Evolutionary conservation across 2,888 invertebrate species (phyloP), one percentile per base, ranked within the genome.

Genomic region (Aelia acuminata): DNA sequence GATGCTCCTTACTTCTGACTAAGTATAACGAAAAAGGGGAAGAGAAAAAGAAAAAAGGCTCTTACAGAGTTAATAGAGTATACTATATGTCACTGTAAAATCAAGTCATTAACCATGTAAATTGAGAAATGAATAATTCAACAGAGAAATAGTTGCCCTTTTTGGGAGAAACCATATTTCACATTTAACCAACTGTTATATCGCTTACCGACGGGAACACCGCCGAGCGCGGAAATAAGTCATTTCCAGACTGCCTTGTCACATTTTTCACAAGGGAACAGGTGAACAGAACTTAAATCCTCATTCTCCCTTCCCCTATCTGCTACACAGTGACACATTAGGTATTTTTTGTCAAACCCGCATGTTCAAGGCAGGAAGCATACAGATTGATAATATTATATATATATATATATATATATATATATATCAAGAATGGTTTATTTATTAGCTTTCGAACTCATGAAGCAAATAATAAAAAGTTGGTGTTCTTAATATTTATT

Each of bases 201-300:
- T 35, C 75, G 43, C 43, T 80, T 80, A 35, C 43, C 75, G 22
- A 43, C 75, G 39, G 35, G 63, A 31, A 31, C 63, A 31, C 26
- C 63, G 63, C 63, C 31, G 31, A 31, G 31, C 43, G 20, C 26
- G 43, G 43, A 80, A 22, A 80, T 80, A 80, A 80, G 75, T 80
- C 75, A 43, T 80, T 80, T 43, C 75, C 43, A 43, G 43, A 43
- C 39, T 35, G 43, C 75, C 75, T 80, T 80, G 75, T 80, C 75
- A 80, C 75, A 80, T 80, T 80, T 80, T 43, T 43, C 75, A 35
- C 43, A 63, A 63, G 2, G 63, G 75, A 80, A 80, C 35, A 43
- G 75, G 75, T 43, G 35, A 80, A 39, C 75, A 80, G 1, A 80
- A 80, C 75, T 80, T 80, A 63, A 63, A 63, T 63, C 63, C 63